Conservation (phyloP, 2,797 vertebrate genomes). For the Clamator glandarius region DNA sequence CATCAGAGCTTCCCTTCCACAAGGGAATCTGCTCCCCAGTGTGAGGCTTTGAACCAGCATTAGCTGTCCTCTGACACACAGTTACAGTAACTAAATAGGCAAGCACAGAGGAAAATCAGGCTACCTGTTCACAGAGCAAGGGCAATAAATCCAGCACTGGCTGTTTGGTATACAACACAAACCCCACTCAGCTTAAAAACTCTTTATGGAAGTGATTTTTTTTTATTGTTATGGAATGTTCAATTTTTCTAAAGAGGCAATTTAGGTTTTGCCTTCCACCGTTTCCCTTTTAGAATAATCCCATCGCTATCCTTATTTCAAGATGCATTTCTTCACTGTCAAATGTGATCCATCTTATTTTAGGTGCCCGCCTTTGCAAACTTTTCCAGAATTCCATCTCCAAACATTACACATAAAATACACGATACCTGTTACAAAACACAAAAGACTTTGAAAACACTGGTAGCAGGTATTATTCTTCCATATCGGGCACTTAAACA, state of each 20-base stretch:
- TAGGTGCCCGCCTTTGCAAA: neutral
- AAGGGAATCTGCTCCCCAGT: neutral
- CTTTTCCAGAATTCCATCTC: neutral
- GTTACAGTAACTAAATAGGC: neutral
- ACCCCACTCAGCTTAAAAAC: neutral
- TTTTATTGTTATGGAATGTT: neutral
- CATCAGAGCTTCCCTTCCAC: neutral
- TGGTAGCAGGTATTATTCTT: neutral
- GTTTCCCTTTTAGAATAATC: neutral
- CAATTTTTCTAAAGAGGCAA: neutral
- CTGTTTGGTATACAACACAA: neutral
- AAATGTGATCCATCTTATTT: neutral
- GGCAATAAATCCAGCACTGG: neutral
- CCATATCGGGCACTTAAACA: neutral
- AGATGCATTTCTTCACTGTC: neutral
- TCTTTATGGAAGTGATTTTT: neutral
- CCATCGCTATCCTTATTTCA: neutral
- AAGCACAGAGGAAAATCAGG: neutral
- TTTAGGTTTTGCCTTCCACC: neutral
- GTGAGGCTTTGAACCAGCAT: neutral
- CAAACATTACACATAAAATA: neutral
- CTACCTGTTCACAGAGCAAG: neutral
- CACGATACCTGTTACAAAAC: neutral
- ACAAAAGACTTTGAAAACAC: neutral
- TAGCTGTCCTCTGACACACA: neutral